Evolutionary conservation across 2,113 vertebrate genomes (phyloP).

Genomic region (Tretioscincus oriximinensis): DNA sequence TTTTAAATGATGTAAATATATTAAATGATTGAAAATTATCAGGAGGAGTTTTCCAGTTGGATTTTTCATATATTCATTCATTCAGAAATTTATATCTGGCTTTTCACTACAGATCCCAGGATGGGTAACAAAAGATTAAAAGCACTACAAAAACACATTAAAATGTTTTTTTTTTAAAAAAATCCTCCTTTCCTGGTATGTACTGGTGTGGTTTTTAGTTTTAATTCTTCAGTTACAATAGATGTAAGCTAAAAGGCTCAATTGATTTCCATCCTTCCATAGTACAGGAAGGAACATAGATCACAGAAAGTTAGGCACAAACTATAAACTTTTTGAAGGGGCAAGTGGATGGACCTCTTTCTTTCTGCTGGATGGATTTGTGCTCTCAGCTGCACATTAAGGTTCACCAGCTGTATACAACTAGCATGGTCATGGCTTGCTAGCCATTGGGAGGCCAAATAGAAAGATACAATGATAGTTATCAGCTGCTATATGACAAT

Average conservation of each 20-base stretch:
- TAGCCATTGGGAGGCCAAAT: slow-evolving; percentile 23
- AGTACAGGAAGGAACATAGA: background rate
- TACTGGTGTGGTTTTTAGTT: too few species aligned
- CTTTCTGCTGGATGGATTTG: slow-evolving; percentile 4
- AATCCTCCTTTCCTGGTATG: too few species aligned
- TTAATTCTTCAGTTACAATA: background rate
- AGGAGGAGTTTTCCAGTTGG: too few species aligned
- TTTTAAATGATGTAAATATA: too few species aligned
- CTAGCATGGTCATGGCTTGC: background rate
- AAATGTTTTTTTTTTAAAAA: too few species aligned
- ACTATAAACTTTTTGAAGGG: slow-evolving; percentile 1
- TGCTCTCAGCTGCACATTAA: slow-evolving; percentile 7
- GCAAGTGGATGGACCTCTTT: background rate
- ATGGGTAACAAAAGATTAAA: too few species aligned
- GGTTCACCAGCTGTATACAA: slow-evolving; percentile 9
- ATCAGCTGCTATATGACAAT: slow-evolving; percentile 27
- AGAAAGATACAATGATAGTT: slow-evolving; percentile 18
- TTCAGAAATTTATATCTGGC: too few species aligned
- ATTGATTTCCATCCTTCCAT: background rate
- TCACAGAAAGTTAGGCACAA: background rate
- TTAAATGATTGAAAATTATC: too few species aligned
- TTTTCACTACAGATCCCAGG: too few species aligned
- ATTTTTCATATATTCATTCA: too few species aligned
- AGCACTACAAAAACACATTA: too few species aligned
- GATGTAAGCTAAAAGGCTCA: background rate